Percentiles rank a stretch among this genome's conserved stretches.
Evolutionary conservation across 2,888 invertebrate species (phyloP).

Genomic region (Euphydryas editha): DNA sequence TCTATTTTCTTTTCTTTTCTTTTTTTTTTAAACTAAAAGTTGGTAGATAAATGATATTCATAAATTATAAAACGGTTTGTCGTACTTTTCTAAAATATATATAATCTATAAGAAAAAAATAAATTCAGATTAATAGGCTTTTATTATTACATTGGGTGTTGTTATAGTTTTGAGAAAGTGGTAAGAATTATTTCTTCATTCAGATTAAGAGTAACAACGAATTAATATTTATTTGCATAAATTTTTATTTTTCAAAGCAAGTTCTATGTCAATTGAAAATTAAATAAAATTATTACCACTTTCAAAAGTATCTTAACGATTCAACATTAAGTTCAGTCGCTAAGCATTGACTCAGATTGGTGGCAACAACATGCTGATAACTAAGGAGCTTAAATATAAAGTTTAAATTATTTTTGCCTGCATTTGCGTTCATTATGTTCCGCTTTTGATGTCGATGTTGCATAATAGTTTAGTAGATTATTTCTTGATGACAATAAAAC

Average conservation of each 20-base stretch:
- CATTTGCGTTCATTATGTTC: slow-evolving; percentile 28
- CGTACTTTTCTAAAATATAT: too few relatives aligned
- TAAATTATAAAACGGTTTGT: too few relatives aligned
- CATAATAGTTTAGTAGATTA: slow-evolving; percentile 18
- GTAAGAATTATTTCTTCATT: slow-evolving; percentile 35
- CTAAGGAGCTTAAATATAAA: slow-evolving; percentile 5
- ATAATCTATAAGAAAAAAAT: slow-evolving; percentile 13
- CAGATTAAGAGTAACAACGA: too few relatives aligned
- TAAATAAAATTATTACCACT: slow-evolving; percentile 34
- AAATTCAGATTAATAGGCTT: slow-evolving; percentile 30
- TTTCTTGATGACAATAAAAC: neutral
- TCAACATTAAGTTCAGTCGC: slow-evolving; percentile 29
- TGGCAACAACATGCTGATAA: slow-evolving; percentile 27
- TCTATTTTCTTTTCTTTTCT: neutral
- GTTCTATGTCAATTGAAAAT: too few relatives aligned
- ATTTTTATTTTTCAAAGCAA: neutral
- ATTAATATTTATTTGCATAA: neutral
- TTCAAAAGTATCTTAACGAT: slow-evolving; percentile 28
- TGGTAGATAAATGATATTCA: too few relatives aligned
- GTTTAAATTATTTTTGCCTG: slow-evolving; percentile 16
- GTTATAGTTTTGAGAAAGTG: slow-evolving; percentile 46
- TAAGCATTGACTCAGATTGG: slow-evolving; percentile 29
- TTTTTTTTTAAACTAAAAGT: neutral
- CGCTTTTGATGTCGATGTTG: slow-evolving; percentile 31
- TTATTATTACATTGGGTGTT: slow-evolving; percentile 48